A percentile compares a stretch with the other conserved stretches of the same genome.
Conservation (phyloP, 2,888 invertebrate species). For the Callosobruchus maculatus region DNA sequence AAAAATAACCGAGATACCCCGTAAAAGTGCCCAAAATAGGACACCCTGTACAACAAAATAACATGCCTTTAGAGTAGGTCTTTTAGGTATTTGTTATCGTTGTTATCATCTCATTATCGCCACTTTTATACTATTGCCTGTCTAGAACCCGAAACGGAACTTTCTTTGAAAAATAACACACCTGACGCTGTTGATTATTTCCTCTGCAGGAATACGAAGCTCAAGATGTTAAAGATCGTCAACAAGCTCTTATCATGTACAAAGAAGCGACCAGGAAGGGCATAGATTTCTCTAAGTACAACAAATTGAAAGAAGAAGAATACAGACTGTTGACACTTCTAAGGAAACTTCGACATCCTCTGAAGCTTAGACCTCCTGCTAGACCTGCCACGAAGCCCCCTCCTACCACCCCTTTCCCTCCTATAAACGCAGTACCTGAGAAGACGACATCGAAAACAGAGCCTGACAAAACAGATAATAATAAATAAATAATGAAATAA, state of each 20-base stretch:
- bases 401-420: slow-evolving; percentile 6
- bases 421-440: slow-evolving; percentile 10
- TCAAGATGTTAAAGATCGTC: slow-evolving; percentile 83
- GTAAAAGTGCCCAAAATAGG: no score
- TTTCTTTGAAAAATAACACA: neutral
- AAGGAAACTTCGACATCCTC: slow-evolving; percentile 71
- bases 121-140: no score
- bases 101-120: no score
- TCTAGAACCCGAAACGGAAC: neutral
- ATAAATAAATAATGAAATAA: neutral
- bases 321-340: slow-evolving; percentile 71
- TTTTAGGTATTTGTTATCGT: no score
- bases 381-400: slow-evolving; percentile 11
- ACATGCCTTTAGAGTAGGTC: no score
- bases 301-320: slow-evolving; percentile 72
- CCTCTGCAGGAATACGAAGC: slow-evolving; percentile 80
- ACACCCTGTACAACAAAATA: no score
- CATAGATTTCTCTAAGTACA: slow-evolving; percentile 81
- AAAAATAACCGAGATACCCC: no score
- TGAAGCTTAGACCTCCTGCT: slow-evolving; percentile 61
- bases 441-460: neutral
- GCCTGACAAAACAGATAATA: no score
- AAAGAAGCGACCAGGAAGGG: slow-evolving; percentile 82
- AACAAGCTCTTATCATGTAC: slow-evolving; percentile 81
- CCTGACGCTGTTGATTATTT: neutral